phyloP scores from a whole-genome alignment of 2,888 invertebrate species.

The Spodoptera littoralis region DNA sequence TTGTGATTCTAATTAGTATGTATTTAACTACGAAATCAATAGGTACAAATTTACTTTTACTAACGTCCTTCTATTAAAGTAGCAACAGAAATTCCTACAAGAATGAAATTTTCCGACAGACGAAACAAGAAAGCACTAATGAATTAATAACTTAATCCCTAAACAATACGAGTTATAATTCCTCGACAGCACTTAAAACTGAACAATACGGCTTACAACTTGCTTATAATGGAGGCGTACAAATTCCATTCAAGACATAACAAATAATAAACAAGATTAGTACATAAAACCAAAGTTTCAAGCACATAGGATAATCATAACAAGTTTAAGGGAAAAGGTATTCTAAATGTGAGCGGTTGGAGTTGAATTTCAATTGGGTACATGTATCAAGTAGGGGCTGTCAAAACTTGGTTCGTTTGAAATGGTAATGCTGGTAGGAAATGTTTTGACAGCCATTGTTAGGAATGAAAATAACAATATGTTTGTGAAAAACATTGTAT shows the following conservation, averaged over 20 bases:
- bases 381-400: conserved; percentile 10
- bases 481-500: neutral
- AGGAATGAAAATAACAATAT: conserved; percentile 3
- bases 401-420: conserved; percentile 36
- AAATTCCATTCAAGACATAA: conserved; percentile 33
- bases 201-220: conserved; percentile 33
- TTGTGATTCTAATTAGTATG: too few species aligned
- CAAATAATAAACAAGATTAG: conserved; percentile 43
- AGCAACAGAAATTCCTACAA: neutral
- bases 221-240: conserved; percentile 31
- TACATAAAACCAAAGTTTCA: conserved; percentile 47
- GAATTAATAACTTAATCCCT: conserved; percentile 4
- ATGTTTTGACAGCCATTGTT: conserved; percentile 17
- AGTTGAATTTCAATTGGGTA: conserved; percentile 15
- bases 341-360: neutral
- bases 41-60: too few species aligned
- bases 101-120: neutral
- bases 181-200: conserved; percentile 4
- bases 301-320: conserved; percentile 16
- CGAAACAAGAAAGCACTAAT: too few species aligned
- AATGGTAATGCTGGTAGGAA: conserved; percentile 36
- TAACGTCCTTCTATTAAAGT: too few species aligned
- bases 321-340: conserved; percentile 14
- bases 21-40: too few species aligned
- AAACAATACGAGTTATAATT: conserved; percentile 13